Evolutionary conservation across 2,888 invertebrate species (phyloP), one percentile per base, ranked within the genome.

Genomic region (Cordilura impudica): DNA sequence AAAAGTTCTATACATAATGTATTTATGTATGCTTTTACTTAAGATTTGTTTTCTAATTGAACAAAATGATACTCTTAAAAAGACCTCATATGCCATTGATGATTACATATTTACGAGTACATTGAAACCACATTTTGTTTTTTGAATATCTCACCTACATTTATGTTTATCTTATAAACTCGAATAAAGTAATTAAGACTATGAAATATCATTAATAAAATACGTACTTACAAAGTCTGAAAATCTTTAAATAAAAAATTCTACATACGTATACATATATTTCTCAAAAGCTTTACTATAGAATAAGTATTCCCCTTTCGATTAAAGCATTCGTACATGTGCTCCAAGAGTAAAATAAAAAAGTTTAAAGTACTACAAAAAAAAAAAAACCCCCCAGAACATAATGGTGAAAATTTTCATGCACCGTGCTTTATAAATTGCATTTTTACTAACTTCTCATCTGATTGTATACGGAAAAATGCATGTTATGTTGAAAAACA

Each of bases 401-500:
- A 39, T 39, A 60, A 53, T 71, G 71, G 29, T 61, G 53, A 43
- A 61, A 63, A 49, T 49, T 49, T 69, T 69, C 29, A 69, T 75
- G 49, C 69, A 56, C 7, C 56, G 19, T 69, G 47, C 61, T 63
- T 47, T 49, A 16, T 61, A 75, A 69, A 75, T 49, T 63, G 69
- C 23, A 60, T 31, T 43, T 53, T 43, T 29, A 54, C 18, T 47
- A 31, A 35, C 53, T 60, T 43, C 51, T 43, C 49, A 51, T 66
- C 23, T 26, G 12, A 18, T n/a, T n/a, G n/a, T n/a, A 23, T 26
- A 4, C 8, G 19, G 49, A 31, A 10, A n/a, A 10, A 29, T n/a
- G 16, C 14, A 53, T 8, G 1, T 31, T 5, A 5, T 19, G 10
- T 5, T 16, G 16, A 29, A 29, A n/a, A 26, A 1, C 18, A 5